Percentiles rank a stretch among this genome's conserved stretches.
Conservation (phyloP, 1,140 invertebrate species). For the Asobara japonica region DNA sequence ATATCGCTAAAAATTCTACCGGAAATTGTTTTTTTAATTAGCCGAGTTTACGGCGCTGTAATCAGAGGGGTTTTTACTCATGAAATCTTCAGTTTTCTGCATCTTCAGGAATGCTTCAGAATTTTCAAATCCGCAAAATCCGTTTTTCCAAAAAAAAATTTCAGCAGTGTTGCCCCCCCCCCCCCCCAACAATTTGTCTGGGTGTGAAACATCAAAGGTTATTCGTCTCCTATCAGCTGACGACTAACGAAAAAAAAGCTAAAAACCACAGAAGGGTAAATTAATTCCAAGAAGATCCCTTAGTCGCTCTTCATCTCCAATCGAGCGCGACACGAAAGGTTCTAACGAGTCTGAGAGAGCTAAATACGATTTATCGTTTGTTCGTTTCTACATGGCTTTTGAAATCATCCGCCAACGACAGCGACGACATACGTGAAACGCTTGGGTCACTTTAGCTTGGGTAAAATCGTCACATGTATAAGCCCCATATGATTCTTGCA, state of each 20-base stretch:
- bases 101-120: too few relatives aligned
- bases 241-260: neutral
- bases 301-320: slow-evolving; percentile 9
- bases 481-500: slow-evolving; percentile 53
- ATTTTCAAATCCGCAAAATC: too few relatives aligned
- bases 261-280: neutral
- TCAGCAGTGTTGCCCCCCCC: too few relatives aligned
- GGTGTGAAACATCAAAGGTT: slow-evolving; percentile 5
- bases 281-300: slow-evolving; percentile 1
- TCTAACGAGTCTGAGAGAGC: slow-evolving; percentile 5
- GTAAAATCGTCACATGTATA: slow-evolving; percentile 52
- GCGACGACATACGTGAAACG: slow-evolving; percentile 38
- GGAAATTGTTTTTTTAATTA: too few relatives aligned
- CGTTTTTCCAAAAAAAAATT: too few relatives aligned
- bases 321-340: slow-evolving; percentile 3
- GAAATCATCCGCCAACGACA: slow-evolving; percentile 1
- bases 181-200: too few relatives aligned
- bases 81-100: too few relatives aligned
- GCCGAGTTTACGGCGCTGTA: too few relatives aligned
- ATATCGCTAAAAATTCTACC: neutral
- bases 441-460: slow-evolving; percentile 52
- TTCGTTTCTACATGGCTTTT: slow-evolving; percentile 15
- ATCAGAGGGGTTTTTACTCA: too few relatives aligned
- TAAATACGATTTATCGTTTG: slow-evolving; percentile 3
- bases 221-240: neutral